Evolutionary conservation across 2,797 vertebrate genomes (phyloP), one percentile per base, ranked within the genome.

Genomic region (Argentina silus): DNA sequence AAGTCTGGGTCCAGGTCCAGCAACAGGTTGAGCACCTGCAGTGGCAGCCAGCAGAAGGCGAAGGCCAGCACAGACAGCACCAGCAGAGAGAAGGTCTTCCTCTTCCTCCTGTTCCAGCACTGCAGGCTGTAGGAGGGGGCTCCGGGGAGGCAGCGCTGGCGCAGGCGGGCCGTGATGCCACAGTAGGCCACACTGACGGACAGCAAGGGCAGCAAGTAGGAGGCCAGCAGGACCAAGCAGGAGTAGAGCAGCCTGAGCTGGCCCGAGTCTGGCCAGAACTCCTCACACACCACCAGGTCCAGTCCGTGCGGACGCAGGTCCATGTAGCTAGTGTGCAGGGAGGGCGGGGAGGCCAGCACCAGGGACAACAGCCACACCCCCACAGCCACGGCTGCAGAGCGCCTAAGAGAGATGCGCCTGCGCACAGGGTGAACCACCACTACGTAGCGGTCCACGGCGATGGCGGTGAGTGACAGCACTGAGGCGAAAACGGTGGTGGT

Each of bases 1-100:
- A 89, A 86, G 36, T 90, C 80, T 0, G 63, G 74, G 67, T 90
- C 87, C 59, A 89, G 74, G 64, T 90, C 88, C 17, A 83, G 71
- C 27, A 85, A 53, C 7, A 88, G 81, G 73, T 89, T 87, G 47
- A 87, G 86, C 59, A 82, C 81, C 65, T 87, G 88, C 23, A 88
- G 70, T 0, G 89, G 85, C 36, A 89, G 67, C 86, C 87, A 85
- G 74, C 83, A 89, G 36, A 87, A 64, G 61, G 83, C 86, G 65
- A 89, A 88, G 14, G 83, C 78, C 3, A 87, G 67, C 64, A 84
- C 83, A 0, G 87, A 83, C 2, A 81, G 75, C 56, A 87, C 81
- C 59, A 90, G 48, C n/a, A 89, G 72, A 3, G 72, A 60, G 73
- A 87, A 88, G 19, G 85, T 86, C 78, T 85, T 86, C 47, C 66